phyloP scores from a whole-genome alignment of 2,797 vertebrate species.

The Lithobates pipiens region DNA sequence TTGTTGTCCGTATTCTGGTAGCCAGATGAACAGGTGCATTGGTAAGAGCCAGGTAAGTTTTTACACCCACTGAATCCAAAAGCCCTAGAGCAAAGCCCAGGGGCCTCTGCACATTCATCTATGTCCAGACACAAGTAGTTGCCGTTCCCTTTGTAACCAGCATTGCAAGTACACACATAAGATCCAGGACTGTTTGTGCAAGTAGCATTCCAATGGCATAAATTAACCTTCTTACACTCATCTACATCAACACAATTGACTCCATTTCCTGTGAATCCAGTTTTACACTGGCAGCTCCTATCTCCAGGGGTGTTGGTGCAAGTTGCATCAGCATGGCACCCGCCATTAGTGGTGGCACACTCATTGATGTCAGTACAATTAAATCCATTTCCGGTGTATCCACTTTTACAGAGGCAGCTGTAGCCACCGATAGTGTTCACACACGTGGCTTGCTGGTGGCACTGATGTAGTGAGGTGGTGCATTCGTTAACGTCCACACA shows the following conservation, averaged over 20 bases:
- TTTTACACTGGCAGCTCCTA: conserved; percentile 74
- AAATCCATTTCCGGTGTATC: conserved; percentile 78
- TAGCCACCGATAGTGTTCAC: conserved; percentile 79
- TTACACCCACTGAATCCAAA: conserved; percentile 79
- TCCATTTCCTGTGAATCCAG: conserved; percentile 78
- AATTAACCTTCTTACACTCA: conserved; percentile 72
- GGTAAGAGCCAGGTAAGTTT: conserved; percentile 79
- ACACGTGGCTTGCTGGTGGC: conserved; percentile 75
- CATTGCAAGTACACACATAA: conserved; percentile 79
- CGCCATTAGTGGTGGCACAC: conserved; percentile 77
- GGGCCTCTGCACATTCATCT: conserved; percentile 81
- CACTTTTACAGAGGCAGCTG: conserved; percentile 74
- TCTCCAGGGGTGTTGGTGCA: conserved; percentile 79
- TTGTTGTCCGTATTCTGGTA: conserved; percentile 76
- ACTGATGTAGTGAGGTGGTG: conserved; percentile 69
- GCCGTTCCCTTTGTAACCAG: conserved; percentile 84
- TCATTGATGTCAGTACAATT: conserved; percentile 80
- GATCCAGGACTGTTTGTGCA: conserved; percentile 84
- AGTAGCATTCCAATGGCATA: conserved; percentile 85
- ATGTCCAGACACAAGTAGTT: conserved; percentile 85
- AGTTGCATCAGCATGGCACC: conserved; percentile 74
- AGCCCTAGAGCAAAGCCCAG: conserved; percentile 73
- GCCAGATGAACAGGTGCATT: conserved; percentile 77
- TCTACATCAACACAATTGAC: conserved; percentile 76
- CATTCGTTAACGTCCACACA: conserved; percentile 83